Base-by-base conservation (phyloP, 2,113 vertebrate genomes). In the Rostratula benghalensis region DNA sequence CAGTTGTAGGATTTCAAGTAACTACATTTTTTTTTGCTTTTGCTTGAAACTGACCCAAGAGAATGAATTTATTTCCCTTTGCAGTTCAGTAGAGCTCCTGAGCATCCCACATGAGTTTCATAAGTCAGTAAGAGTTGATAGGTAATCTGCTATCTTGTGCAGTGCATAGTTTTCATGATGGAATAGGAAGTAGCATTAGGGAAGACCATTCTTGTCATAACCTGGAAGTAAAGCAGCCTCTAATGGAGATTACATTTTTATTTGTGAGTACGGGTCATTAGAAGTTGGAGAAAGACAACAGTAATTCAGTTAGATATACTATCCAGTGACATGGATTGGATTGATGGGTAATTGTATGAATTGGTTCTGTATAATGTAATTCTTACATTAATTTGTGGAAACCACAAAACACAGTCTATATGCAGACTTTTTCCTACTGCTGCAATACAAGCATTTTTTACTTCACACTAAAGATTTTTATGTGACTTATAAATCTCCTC, bases 371-470 rank as follows among this genome's bases (percentile, higher is more conserved):
- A 76, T 78, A 90, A 89, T 86, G 25, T 33, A 92, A 79, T 84
- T 84, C 23, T 97, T 97, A 39, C 93, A 95, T 97, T 97, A 93
- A 93, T 96, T 94, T 96, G 83, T 95, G 83, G 70, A 71, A 96
- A 81, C n/a, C 56, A 70, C 45, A 71, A 46, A 93, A 28, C 9
- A 90, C 9, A 90, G 51, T 86, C 73, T 87, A 35, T n/a, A 78
- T 63, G 24, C 70, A 88, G 89, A 88, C 30, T 81, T 97, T 90
- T 96, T 85, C 81, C 84, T 80, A 45, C 71, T 94, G 84, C 31
- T 97, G 94, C 96, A 96, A 39, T 89, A 97, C 92, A 97, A 96
- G 94, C 90, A 97, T 69, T 97, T 98, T 97, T 97, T 95, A 73
- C 67, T 92, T 96, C 89, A 95, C 30, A 90, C 11, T 60, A 63